These are phyloP conservation scores for Drosophila pectinifera DNA, from an alignment of 1,140 invertebrate species.

Conservation along the genomic window DNA sequence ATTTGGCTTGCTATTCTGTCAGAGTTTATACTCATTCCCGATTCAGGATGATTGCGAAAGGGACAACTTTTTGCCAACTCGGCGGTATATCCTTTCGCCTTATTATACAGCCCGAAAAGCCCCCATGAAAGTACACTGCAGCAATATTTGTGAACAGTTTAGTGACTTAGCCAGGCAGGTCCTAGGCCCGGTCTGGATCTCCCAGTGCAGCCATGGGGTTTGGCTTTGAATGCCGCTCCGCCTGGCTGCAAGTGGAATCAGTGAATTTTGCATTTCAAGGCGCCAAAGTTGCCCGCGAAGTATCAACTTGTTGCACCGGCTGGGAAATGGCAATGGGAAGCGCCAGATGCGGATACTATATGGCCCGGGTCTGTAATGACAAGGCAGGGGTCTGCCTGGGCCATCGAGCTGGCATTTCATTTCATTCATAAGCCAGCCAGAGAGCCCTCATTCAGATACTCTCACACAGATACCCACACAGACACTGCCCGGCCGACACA, in stretches of 20 bases:
- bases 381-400: too few relatives aligned
- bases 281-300: constrained; percentile 21
- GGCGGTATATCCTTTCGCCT: background rate
- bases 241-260: constrained; percentile 27
- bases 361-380: background rate
- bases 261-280: constrained; percentile 42
- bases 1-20: too few relatives aligned
- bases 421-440: constrained; percentile 65
- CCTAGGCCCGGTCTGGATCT: too few relatives aligned
- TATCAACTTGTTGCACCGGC: constrained; percentile 52
- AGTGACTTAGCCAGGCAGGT: background rate
- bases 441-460: constrained; percentile 54
- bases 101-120: too few relatives aligned
- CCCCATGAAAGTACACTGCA: too few relatives aligned
- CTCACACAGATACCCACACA: constrained; percentile 20
- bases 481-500: background rate
- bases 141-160: background rate
- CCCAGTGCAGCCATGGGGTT: too few relatives aligned
- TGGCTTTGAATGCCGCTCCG: too few relatives aligned
- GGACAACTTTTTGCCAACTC: too few relatives aligned
- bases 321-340: background rate
- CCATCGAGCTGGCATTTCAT: constrained; percentile 64
- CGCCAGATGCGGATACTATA: constrained; percentile 4
- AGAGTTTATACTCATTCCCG: too few relatives aligned
- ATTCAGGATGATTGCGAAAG: background rate